Evolutionary conservation across 2,888 invertebrate species (phyloP), one percentile per base, ranked within the genome.

Genomic region (Lasioglossum leucozonium): DNA sequence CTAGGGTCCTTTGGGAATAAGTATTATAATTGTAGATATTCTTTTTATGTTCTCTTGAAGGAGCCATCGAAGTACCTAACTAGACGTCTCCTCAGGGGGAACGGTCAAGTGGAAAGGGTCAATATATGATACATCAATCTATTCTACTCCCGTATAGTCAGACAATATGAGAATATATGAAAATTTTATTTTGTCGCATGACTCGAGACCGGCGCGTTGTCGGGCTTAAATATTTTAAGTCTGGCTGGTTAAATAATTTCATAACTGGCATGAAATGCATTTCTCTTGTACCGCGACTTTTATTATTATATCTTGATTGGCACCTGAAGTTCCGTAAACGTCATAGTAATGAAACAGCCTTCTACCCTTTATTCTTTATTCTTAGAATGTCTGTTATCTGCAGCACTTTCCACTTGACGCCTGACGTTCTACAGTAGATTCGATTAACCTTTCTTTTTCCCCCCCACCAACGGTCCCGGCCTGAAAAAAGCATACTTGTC

Each of bases 261-360:
- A 47, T 80, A 51, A 72, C 55, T 13, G 62, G 55, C 34, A 22
- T 55, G 42, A 51, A 77, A 40, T 58, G 65, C 16, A 73, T 51
- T 69, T 58, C 58, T 37, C 79, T 73, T 67, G 47, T 67, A 40
- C 26, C 47, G 30, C 40, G 51, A 85, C 37, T 79, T 76, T n/a
- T 72, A 40, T 26, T 67, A 84, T 51, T 62, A 40, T 37, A 55
- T 69, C 30, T 83, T 72, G 83, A 84, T 84, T 84, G 83, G 37
- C 83, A 77, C n/a, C 0, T 44, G 72, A 76, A 72, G 58, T 77
- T 30, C 18, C 5, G 72, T 37, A 51, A 75, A 44, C n/a, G 40
- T 51, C 72, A 44, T n/a, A 37, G 30, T 84, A 77, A 77, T 77
- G 67, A 83, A 77, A 77, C 72, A 73, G 67, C 72, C 84, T 69